Base-by-base conservation (phyloP, 2,888 invertebrate species). In the Volucella inanis region DNA sequence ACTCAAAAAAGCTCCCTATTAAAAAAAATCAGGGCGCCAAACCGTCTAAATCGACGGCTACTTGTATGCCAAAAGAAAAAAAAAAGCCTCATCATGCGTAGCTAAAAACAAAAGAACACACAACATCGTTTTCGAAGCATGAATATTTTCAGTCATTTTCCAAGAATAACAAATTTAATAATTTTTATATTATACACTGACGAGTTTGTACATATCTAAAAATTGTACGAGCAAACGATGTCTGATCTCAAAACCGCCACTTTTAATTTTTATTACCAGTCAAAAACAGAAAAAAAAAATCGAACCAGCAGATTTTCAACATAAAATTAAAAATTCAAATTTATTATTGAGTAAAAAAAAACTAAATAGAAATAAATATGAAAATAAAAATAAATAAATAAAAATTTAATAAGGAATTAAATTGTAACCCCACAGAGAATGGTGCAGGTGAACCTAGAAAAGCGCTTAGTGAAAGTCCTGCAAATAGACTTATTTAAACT, bases 1-100 rank as follows among this genome's bases (percentile, higher is more conserved):
- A 49, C 31, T 31, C 59, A 49, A 11, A 31, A 45, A 9, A 76
- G 61, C n/a, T 71, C 39, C 62, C 31, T 31, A 31, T 31, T 31
- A 31, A 31, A 31, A 31, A 52, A 84, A 75, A 75, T 72, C 67
- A 77, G 85, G 81, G 85, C 85, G 85, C 85, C 85, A 68, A 85
- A 72, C 76, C 45, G 85, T 85, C 85, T 85, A 67, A 80, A 76
- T 57, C 49, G 11, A 22, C 50, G 38, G 67, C 31, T 31, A 31
- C 31, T 31, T 6, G 65, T 22, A 38, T 49, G 78, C 50, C 62
- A 45, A 80, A 65, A 4, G 4, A 31, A 31, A 31, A 31, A 6
- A 31, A 54, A 15, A 41, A 65, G 52, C 15, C 50, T 15, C 76
- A 61, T 71, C 62, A 41, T 65, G 76, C 70, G 71, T 77, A 59